Conservation (phyloP, 2,888 invertebrate species). For the Chaitophorus viminalis region DNA sequence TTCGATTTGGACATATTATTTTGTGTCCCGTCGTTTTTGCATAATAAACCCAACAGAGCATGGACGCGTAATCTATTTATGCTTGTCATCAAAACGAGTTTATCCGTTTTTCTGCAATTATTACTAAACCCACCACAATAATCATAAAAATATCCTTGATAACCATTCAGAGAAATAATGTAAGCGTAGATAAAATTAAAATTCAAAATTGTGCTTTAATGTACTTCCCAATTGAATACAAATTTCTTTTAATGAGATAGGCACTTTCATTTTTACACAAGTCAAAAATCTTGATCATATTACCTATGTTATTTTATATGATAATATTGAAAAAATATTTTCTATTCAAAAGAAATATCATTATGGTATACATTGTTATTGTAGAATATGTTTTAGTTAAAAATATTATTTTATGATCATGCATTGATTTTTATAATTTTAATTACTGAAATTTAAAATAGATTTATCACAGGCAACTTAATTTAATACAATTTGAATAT, state of each 20-base stretch:
- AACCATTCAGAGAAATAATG: not conserved
- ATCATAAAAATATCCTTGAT: not conserved
- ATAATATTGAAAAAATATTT: not conserved
- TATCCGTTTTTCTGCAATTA: constrained; percentile 43
- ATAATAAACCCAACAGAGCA: constrained; percentile 60
- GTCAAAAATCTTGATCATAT: not conserved
- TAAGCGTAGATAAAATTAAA: not conserved
- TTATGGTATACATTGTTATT: too few species aligned
- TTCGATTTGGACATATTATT: constrained; percentile 59
- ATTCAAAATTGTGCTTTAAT: too few species aligned
- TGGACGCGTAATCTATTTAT: constrained; percentile 57
- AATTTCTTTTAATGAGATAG: not conserved
- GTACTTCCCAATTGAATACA: not conserved
- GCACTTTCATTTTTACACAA: too few species aligned
- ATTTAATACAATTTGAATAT: too few species aligned
- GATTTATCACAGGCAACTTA: too few species aligned
- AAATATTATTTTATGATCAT: too few species aligned
- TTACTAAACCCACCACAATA: constrained; percentile 14
- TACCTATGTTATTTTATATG: not conserved
- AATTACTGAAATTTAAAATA: too few species aligned
- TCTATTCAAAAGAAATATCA: not conserved
- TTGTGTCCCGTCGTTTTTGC: constrained; percentile 52
- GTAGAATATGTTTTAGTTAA: too few species aligned
- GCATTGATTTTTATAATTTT: too few species aligned
- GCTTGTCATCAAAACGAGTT: constrained; percentile 45